Base-by-base conservation (phyloP, 2,888 invertebrate genomes). In the Hedya salicella region DNA sequence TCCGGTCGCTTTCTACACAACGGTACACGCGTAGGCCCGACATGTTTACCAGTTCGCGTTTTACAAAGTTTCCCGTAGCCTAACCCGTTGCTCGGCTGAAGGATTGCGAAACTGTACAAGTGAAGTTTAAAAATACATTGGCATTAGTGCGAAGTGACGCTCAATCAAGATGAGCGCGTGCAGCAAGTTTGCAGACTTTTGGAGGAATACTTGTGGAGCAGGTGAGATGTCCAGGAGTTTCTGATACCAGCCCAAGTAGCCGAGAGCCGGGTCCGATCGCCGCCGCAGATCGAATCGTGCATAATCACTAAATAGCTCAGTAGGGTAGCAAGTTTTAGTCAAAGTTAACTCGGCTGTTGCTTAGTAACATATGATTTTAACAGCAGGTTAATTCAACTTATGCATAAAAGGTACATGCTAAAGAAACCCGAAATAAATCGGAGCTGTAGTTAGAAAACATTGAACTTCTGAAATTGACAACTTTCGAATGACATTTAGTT, bases 111-210 rank as follows among this genome's bases (percentile, higher is more conserved):
- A 91, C 90, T 86, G 74, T 89, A 87, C 86, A 86, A 89, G 91
- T 91, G 91, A 90, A 90, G 89, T 92, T 91, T 91, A 91, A 89
- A 91, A 91, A 91, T 91, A 92, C 87, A 88, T 90, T 90, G 87
- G 87, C 89, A 86, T 79, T 85, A 83, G 88, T 88, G 86, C 79
- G 80, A 78, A 83, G 89, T 88, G 88, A 88, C 87, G 86, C 78
- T 77, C 73, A 73, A 74, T 73, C 86, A 78, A 88, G 84, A 92
- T 92, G 92, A 88, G 91, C 81, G 78, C 89, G 78, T 92, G 92
- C 85, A 91, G 89, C 84, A 90, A 91, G 80, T 91, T 91, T 82
- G 90, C 85, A 79, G 91, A 91, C 81, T 92, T 91, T 82, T 91
- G 90, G 89, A 91, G 82, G 85, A 91, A 88, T 81, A 90, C 89